Evolutionary conservation across 2,888 invertebrate species (phyloP).

Genomic region (Ormyrus pomaceus): DNA sequence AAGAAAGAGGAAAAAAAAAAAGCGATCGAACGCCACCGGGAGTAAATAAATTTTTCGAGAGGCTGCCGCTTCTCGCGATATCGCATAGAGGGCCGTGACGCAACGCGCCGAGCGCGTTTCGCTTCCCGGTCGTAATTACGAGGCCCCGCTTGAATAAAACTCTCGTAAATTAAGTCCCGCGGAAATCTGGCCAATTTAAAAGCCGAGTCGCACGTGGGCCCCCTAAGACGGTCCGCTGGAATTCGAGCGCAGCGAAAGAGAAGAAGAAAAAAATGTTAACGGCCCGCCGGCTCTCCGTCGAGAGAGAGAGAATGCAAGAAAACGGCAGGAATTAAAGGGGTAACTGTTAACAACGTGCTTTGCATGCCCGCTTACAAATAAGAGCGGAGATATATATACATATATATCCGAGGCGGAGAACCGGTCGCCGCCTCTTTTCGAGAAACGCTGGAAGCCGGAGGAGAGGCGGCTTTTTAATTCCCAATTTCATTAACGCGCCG

Average conservation of each 20-base stretch:
- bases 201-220: constrained; percentile 8
- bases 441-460: too few relatives aligned
- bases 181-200: constrained; percentile 50
- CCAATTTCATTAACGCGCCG: too few relatives aligned
- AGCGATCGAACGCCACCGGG: background rate
- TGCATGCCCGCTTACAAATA: too few relatives aligned
- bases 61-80: background rate
- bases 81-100: background rate
- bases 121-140: constrained; percentile 31
- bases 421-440: too few relatives aligned
- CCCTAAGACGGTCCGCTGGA: background rate
- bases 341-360: background rate
- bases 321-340: background rate
- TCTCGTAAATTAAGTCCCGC: constrained; percentile 35
- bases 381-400: too few relatives aligned
- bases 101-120: too few relatives aligned
- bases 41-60: constrained; percentile 6
- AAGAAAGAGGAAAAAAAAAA: too few relatives aligned
- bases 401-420: too few relatives aligned
- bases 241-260: constrained; percentile 7
- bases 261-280: constrained; percentile 5
- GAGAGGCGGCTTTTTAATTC: too few relatives aligned
- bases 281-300: constrained; percentile 1
- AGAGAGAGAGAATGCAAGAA: background rate
- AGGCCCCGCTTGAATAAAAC: constrained; percentile 31